These are phyloP conservation scores for Staurois parvus DNA, from an alignment of 2,797 vertebrate species.

Conservation along the genomic window DNA sequence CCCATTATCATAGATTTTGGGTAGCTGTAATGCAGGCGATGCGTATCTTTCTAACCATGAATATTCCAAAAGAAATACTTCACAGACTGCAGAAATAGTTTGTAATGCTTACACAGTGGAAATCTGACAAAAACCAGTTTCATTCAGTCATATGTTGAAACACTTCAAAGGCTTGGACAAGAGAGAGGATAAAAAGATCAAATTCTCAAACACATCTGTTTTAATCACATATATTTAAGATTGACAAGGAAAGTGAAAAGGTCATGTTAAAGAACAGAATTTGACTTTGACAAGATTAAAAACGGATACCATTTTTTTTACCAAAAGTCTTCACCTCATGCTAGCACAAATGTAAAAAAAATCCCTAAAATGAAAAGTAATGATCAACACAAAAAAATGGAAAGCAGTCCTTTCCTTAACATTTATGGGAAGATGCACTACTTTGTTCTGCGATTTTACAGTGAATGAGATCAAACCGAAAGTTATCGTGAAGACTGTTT, in stretches of 20 bases:
- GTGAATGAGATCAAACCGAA: constrained; percentile 32
- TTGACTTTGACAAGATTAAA: constrained; percentile 61
- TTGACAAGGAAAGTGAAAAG: constrained; percentile 54
- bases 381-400: constrained; percentile 46
- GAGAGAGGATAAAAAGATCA: constrained; percentile 55
- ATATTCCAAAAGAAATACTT: constrained; percentile 42
- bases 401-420: constrained; percentile 28
- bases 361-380: constrained; percentile 55
- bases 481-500: constrained; percentile 4
- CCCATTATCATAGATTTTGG: too few species aligned
- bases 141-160: constrained; percentile 54
- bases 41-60: constrained; percentile 18
- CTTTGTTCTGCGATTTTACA: constrained; percentile 40
- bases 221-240: constrained; percentile 61
- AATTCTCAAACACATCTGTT: constrained; percentile 51
- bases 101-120: constrained; percentile 50
- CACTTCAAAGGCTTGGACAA: constrained; percentile 53
- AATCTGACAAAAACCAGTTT: constrained; percentile 45
- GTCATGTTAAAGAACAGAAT: constrained; percentile 59
- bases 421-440: constrained; percentile 35
- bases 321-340: constrained; percentile 52
- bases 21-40: neutral
- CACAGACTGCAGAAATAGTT: constrained; percentile 26
- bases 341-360: constrained; percentile 44
- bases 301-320: constrained; percentile 58